phyloP scores from a whole-genome alignment of 2,113 vertebrate genomes.

The Rattus norvegicus region GRCr8 NC_086021.1:78227501-78228000 shows the following conservation, averaged over 20 bases:
- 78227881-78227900: background rate
- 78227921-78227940: background rate
- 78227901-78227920: background rate
- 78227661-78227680: background rate
- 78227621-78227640: background rate
- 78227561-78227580: conserved; percentile 14
- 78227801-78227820: background rate
- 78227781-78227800: background rate
- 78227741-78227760: background rate
- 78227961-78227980: background rate
- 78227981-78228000: conserved; percentile 2
- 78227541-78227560: conserved; percentile 41
- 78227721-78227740: background rate
- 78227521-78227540: conserved; percentile 28
- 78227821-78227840: background rate
- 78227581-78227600: conserved; percentile 45
- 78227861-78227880: conserved; percentile 1
- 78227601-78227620: conserved; percentile 32
- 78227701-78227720: conserved; percentile 1
- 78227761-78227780: background rate
- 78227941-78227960: background rate
- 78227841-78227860: background rate
- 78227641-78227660: conserved; percentile 15
- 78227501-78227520: conserved; percentile 44
- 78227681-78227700: background rate